A percentile compares a stretch with the other conserved stretches of the same genome.
phyloP scores from a whole-genome alignment of 53 echinoderm and acorn worm species.

The Arbacia lixula region DNA sequence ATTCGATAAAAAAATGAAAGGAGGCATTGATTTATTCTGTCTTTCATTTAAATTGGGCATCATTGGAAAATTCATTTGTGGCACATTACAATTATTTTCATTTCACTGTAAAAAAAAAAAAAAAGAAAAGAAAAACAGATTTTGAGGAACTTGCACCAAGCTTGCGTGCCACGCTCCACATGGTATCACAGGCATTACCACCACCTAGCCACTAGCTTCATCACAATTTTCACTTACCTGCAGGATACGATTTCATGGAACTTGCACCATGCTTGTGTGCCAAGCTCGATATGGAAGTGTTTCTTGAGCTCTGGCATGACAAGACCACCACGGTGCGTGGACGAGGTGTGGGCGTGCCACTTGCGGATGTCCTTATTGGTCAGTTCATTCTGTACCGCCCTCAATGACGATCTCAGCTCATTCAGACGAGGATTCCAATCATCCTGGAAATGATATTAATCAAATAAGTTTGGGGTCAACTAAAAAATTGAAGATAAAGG shows the following conservation, averaged over 20 bases:
- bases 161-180: no score
- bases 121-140: no score
- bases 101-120: no score
- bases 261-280: constrained; percentile 98
- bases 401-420: constrained; percentile 67
- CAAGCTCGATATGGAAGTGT: constrained; percentile 73
- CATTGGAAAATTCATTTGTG: neutral
- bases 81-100: neutral
- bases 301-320: constrained; percentile 67
- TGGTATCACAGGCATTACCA: no score
- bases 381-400: constrained; percentile 69
- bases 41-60: no score
- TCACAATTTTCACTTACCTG: neutral
- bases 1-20: no score
- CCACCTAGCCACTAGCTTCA: no score
- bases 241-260: constrained; percentile 78
- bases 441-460: no score
- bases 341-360: constrained; percentile 92
- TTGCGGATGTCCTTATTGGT: constrained; percentile 88
- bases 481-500: no score
- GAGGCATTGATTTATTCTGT: no score
- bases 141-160: no score
- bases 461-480: no score
- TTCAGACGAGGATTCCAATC: constrained; percentile 51
- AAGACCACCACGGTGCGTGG: constrained; percentile 77